Conservation (phyloP, 2,113 vertebrate species). For the Rhinopomastus cyanomelas region DNA sequence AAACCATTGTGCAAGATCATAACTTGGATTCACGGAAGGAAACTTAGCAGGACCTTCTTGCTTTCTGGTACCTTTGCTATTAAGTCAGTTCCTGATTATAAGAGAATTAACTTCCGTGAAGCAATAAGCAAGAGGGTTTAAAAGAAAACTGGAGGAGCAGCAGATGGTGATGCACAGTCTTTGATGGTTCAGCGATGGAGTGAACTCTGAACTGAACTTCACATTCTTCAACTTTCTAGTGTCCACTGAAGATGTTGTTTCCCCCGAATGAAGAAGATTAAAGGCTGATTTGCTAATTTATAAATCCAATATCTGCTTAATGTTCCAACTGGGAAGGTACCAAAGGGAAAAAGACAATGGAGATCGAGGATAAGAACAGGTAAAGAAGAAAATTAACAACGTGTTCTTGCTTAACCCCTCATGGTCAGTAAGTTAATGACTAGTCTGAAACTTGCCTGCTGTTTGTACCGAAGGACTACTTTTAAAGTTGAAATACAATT, state of each 20-base stretch:
- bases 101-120: not conserved
- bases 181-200: not conserved
- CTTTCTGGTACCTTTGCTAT: not conserved
- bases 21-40: not conserved
- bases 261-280: not conserved
- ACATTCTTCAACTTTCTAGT: not conserved
- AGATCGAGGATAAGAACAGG: slow-evolving; percentile 67
- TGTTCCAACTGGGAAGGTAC: slow-evolving; percentile 35
- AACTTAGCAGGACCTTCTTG: not conserved
- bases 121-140: not conserved
- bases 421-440: not conserved
- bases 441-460: not conserved
- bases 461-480: not conserved
- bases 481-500: slow-evolving; percentile 1
- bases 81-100: not conserved
- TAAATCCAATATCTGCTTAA: slow-evolving; percentile 36
- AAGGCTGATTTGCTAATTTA: not conserved
- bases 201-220: not conserved
- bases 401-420: not conserved
- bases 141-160: not conserved
- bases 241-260: not conserved
- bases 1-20: not conserved
- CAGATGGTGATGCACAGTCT: not conserved
- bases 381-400: slow-evolving; percentile 36
- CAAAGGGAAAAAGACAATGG: slow-evolving; percentile 59